A percentile compares a stretch with the other conserved stretches of the same genome.
phyloP scores from a whole-genome alignment of 2,113 vertebrate genomes.

The Archocentrus centrarchus region DNA sequence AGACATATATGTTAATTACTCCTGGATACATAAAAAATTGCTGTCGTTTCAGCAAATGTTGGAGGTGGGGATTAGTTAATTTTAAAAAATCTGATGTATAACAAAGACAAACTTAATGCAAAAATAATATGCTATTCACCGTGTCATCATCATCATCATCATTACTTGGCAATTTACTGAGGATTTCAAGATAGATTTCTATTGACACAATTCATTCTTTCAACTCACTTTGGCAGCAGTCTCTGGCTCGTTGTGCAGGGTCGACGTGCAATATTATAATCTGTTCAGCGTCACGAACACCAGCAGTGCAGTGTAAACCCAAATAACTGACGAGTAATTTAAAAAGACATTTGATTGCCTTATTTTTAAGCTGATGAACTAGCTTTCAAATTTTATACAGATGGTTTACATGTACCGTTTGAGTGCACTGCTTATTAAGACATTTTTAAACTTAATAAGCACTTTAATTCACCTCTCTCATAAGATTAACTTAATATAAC shows the following conservation, averaged over 20 bases:
- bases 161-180: neutral
- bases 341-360: neutral
- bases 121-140: neutral
- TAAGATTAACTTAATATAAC: neutral
- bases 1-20: neutral
- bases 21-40: neutral
- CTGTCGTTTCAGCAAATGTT: neutral
- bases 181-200: neutral
- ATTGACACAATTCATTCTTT: accelerated
- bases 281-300: neutral
- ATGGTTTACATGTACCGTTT: neutral
- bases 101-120: neutral
- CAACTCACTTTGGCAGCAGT: neutral
- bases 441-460: neutral
- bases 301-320: neutral
- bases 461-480: neutral
- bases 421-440: neutral
- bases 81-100: neutral
- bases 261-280: neutral
- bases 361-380: neutral
- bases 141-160: neutral
- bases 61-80: neutral
- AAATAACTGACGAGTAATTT: neutral
- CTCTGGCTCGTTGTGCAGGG: neutral
- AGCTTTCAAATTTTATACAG: neutral